These are phyloP conservation scores for Sebastiscus albofasciatus DNA, from an alignment of 2,797 vertebrate genomes.

Conservation along the genomic window DNA sequence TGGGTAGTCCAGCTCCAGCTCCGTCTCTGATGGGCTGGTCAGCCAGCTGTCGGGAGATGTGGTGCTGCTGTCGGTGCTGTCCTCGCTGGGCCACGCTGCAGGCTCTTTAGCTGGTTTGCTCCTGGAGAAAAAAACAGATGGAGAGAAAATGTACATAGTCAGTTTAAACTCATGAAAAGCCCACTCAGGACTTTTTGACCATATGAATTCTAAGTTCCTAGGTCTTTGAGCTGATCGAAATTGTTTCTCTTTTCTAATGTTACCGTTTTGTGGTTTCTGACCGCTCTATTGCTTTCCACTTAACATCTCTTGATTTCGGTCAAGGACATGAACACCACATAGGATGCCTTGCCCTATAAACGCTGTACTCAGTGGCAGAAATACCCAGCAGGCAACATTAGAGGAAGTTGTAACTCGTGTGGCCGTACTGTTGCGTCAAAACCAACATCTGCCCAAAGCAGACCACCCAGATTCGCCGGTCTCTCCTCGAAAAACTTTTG, in stretches of 20 bases:
- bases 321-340: constrained; percentile 50
- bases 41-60: constrained; percentile 59
- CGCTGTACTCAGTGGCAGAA: constrained; percentile 52
- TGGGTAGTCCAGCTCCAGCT: constrained; percentile 73
- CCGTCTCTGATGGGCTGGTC: constrained; percentile 71
- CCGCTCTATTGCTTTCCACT: constrained; percentile 38
- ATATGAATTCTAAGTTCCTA: background rate
- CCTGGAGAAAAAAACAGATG: constrained; percentile 29
- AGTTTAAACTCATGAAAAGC: background rate
- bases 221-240: too few relatives aligned
- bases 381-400: constrained; percentile 53
- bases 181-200: background rate
- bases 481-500: constrained; percentile 27
- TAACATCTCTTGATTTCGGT: constrained; percentile 51
- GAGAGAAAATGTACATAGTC: background rate
- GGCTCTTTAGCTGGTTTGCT: constrained; percentile 53
- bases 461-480: constrained; percentile 69
- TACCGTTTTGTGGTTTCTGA: constrained; percentile 60
- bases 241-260: constrained; percentile 24
- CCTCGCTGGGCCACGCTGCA: constrained; percentile 45
- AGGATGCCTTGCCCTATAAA: constrained; percentile 49
- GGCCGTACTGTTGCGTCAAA: constrained; percentile 43
- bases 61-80: constrained; percentile 34
- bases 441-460: constrained; percentile 51
- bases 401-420: constrained; percentile 58